These are phyloP conservation scores for Tethea ocularis DNA, from an alignment of 2,888 invertebrate species.

Conservation along the genomic window DNA sequence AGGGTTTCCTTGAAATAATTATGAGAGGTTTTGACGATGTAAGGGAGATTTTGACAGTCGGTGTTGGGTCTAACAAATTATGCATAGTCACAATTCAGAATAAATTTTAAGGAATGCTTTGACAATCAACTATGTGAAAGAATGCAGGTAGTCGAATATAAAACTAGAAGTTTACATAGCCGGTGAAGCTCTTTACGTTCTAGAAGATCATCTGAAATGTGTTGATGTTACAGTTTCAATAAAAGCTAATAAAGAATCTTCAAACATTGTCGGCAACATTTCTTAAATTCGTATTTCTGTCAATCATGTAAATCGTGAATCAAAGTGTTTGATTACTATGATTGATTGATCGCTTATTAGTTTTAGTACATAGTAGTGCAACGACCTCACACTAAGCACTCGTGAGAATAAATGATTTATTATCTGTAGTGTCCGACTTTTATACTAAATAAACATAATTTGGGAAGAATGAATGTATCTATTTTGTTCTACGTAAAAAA, in stretches of 20 bases:
- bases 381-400: not conserved
- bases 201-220: not conserved
- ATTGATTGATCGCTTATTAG: conserved; percentile 5
- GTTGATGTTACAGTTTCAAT: conserved; percentile 2
- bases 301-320: conserved; percentile 5
- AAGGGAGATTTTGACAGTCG: not conserved
- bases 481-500: too few relatives aligned
- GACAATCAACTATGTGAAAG: not conserved
- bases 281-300: not conserved
- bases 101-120: not conserved
- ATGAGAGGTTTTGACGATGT: not conserved
- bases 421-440: not conserved
- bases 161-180: too few relatives aligned
- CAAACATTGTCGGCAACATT: not conserved
- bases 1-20: conserved; percentile 9
- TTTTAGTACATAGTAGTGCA: not conserved
- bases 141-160: not conserved
- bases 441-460: not conserved
- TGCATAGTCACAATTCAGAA: not conserved
- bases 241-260: not conserved
- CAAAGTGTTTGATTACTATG: not conserved
- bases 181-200: too few relatives aligned
- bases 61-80: not conserved
- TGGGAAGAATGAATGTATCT: too few relatives aligned
- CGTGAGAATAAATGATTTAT: not conserved